Evolutionary conservation across 2,797 vertebrate species (phyloP).

Genomic region (Chanos chanos): DNA sequence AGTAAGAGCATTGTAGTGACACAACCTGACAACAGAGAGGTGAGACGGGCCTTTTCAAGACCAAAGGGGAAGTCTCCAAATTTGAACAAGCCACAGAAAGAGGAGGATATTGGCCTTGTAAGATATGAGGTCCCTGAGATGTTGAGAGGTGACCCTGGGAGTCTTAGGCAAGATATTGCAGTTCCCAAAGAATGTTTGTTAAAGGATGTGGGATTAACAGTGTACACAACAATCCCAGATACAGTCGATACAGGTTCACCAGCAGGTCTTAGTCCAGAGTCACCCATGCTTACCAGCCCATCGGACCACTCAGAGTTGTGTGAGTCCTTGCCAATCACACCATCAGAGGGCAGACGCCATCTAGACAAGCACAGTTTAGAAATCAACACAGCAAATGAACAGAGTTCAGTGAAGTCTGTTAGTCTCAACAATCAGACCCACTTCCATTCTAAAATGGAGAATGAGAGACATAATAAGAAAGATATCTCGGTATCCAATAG

Average conservation of each 20-base stretch:
- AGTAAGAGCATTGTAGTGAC: constrained; percentile 51
- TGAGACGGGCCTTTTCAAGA: constrained; percentile 52
- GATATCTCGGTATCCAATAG: background rate
- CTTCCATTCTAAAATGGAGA: constrained; percentile 15
- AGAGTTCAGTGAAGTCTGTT: constrained; percentile 21
- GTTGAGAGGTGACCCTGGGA: constrained; percentile 41
- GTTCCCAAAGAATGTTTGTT: constrained; percentile 73
- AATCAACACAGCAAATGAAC: no score
- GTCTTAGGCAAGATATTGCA: constrained; percentile 69
- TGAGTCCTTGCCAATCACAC: constrained; percentile 50
- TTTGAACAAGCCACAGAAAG: constrained; percentile 32
- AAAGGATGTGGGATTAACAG: constrained; percentile 73
- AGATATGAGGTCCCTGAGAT: constrained; percentile 39
- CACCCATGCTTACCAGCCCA: constrained; percentile 63
- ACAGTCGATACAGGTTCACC: constrained; percentile 67
- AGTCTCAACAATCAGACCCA: constrained; percentile 20
- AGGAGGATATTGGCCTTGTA: constrained; percentile 45
- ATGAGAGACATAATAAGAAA: constrained; percentile 11
- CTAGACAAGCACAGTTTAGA: constrained; percentile 42
- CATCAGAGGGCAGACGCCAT: constrained; percentile 49
- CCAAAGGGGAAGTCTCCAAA: constrained; percentile 43
- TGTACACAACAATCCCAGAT: constrained; percentile 57
- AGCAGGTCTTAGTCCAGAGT: constrained; percentile 61
- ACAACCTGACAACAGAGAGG: constrained; percentile 56
- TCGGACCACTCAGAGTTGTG: constrained; percentile 52